Conservation (phyloP, 2,113 vertebrate species). For the Pseudonaja textilis region DNA sequence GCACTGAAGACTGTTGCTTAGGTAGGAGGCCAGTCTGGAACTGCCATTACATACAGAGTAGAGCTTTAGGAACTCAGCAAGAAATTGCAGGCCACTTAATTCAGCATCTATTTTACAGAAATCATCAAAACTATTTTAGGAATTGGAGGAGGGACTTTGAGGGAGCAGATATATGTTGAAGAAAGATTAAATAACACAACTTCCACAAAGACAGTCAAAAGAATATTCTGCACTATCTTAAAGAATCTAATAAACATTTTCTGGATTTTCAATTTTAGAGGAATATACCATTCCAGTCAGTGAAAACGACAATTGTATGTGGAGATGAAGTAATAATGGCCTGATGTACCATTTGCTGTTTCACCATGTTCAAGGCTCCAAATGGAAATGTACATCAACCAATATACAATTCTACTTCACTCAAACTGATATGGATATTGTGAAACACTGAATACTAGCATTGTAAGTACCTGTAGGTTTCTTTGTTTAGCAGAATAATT, state of each 20-base stretch:
- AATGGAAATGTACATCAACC: neutral
- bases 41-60: conserved; percentile 27
- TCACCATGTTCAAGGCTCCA: neutral
- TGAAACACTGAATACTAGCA: neutral
- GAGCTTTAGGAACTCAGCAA: neutral
- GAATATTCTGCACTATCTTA: neutral
- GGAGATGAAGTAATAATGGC: neutral
- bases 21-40: neutral
- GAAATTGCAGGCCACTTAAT: conserved; percentile 17
- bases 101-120: conserved; percentile 8
- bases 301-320: neutral
- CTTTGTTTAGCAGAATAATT: neutral
- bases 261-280: neutral
- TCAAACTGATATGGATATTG: neutral
- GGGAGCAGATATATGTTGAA: neutral
- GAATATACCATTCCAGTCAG: neutral
- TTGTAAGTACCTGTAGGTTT: neutral
- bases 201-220: neutral
- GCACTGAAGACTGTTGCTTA: conserved; percentile 15
- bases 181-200: neutral
- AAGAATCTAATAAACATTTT: neutral
- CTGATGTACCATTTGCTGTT: neutral
- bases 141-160: conserved; percentile 5
- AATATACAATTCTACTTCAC: neutral
- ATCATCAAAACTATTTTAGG: neutral